Evolutionary conservation across 2,113 vertebrate genomes (phyloP).

Genomic region (Pterocles gutturalis): DNA sequence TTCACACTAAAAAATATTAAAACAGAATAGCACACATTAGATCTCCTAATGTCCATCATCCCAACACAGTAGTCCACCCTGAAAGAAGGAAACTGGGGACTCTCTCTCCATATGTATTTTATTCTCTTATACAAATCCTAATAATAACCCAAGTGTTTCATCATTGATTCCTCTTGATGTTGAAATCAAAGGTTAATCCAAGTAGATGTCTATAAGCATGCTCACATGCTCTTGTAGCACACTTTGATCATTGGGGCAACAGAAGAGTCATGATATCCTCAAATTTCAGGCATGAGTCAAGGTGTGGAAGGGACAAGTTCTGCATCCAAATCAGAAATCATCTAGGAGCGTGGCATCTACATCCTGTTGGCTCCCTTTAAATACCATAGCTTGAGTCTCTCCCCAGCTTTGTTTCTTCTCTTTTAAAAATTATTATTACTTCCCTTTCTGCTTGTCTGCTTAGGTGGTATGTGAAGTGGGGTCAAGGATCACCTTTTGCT

Average conservation of each 20-base stretch:
- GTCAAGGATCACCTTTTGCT: background rate
- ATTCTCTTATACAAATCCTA: background rate
- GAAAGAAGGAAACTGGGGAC: background rate
- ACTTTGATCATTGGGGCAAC: background rate
- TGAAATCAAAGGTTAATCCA: background rate
- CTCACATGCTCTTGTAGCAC: background rate
- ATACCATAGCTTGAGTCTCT: background rate
- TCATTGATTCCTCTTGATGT: background rate
- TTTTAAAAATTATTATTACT: background rate
- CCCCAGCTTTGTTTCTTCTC: background rate
- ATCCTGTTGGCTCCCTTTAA: background rate
- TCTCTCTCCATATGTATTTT: background rate
- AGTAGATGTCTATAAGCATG: background rate
- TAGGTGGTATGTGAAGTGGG: background rate
- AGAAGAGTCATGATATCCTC: background rate
- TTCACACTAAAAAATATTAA: background rate
- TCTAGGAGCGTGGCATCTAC: accelerated
- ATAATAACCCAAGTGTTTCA: background rate
- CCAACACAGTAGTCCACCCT: background rate
- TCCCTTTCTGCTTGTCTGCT: background rate
- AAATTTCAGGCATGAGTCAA: background rate
- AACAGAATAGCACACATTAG: background rate
- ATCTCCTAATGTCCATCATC: background rate
- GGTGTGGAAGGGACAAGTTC: background rate
- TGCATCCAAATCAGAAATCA: background rate